Evolutionary conservation across 2,888 invertebrate genomes (phyloP), one percentile per base, ranked within the genome.

Genomic region (Galeopsomyia nigrocyanea): DNA sequence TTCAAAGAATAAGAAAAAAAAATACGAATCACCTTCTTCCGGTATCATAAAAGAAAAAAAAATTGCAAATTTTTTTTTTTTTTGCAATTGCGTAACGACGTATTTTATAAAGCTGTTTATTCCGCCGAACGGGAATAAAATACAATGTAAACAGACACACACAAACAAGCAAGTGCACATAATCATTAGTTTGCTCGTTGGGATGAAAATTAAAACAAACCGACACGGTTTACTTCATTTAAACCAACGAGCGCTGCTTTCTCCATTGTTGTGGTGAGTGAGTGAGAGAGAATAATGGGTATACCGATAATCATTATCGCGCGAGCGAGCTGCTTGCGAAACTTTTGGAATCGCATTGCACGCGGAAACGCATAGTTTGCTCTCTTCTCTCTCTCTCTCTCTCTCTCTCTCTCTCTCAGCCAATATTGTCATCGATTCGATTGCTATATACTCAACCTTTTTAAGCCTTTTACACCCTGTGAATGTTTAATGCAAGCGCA

Each of bases 241-340:
- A 31, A 31, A n/a, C 31, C 39, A 53, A 17, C 6, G 2, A 6
- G 58, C 50, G 22, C 1, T 39, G 47, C 67, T 67, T 57, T 63
- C 57, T 46, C 63, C 63, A 70, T 70, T 64, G 69, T 70, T 63
- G 50, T 49, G 56, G 7, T 31, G 31, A 31, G 19, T 26, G 50
- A 2, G 50, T 2, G 50, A 50, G 57, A 51, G 14, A 60, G 60
- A 61, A 65, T 65, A 71, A 60, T 55, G 26, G 31, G 19, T 10
- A 39, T 39, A 10, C 50, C 53, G 64, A 72, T 72, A 72, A 64
- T 64, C 58, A 72, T 72, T 72, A 72, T 68, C 64, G 47, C 51
- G 56, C 31, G 22, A 10, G 39, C n/a, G 51, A 51, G 51, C 6
- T 39, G 26, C 57, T 10, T 39, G 39, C 39, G 10, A 39, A 39